Conservation (phyloP, 2,888 invertebrate species). For the Entomobrya multifasciata region DNA sequence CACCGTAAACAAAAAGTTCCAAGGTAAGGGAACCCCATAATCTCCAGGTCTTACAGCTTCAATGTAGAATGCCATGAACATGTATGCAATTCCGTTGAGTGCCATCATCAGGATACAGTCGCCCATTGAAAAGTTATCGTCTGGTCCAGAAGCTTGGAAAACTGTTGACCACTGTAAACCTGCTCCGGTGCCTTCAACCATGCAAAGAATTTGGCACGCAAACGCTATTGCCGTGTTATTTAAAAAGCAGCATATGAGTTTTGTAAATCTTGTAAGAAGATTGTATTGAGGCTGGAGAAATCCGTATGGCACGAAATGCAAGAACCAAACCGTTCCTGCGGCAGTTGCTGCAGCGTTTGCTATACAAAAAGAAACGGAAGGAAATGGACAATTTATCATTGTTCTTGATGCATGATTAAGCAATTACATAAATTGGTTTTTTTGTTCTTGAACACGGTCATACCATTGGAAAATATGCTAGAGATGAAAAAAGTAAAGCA, state of each 20-base stretch:
- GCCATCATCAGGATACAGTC: conserved; percentile 88
- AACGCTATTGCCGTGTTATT: conserved; percentile 91
- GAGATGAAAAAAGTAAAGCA: conserved; percentile 91
- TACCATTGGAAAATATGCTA: conserved; percentile 90
- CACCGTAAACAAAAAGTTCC: conserved; percentile 88
- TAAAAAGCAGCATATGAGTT: conserved; percentile 86
- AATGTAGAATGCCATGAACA: conserved; percentile 90
- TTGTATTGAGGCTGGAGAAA: conserved; percentile 83
- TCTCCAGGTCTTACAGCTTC: conserved; percentile 94
- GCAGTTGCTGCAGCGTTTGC: conserved; percentile 90
- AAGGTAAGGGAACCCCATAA: conserved; percentile 89
- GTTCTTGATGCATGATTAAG: conserved; percentile 47
- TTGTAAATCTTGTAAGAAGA: conserved; percentile 82
- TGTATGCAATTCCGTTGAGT: conserved; percentile 86
- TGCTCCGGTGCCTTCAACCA: conserved; percentile 85
- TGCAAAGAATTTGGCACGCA: conserved; percentile 88
- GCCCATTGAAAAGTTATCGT: conserved; percentile 87
- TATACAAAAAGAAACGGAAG: conserved; percentile 81
- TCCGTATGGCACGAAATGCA: conserved; percentile 88
- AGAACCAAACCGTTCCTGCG: conserved; percentile 89
- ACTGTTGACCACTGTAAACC: conserved; percentile 86
- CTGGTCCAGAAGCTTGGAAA: conserved; percentile 85
- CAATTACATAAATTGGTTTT: conserved; percentile 49
- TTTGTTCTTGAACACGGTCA: conserved; percentile 77
- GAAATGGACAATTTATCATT: conserved; percentile 55